Conservation (phyloP, 1,140 invertebrate genomes). For the Frieseomelitta varia region DNA sequence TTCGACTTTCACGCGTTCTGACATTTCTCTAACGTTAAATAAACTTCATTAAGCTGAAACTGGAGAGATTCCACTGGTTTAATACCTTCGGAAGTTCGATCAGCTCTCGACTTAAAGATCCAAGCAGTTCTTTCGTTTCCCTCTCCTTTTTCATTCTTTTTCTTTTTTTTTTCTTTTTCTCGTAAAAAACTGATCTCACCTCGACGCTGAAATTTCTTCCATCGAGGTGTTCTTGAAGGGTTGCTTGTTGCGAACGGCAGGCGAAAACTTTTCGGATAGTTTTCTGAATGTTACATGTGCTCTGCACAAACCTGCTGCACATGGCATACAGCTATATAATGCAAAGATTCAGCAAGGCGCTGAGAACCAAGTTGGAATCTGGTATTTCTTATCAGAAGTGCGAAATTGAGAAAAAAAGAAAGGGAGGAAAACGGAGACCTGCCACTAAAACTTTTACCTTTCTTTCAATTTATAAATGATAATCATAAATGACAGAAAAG, state of each 20-base stretch:
- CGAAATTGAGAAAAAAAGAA: neutral
- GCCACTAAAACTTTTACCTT: neutral
- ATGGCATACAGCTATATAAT: too few species aligned
- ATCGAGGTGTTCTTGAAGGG: neutral
- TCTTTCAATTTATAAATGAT: too few species aligned
- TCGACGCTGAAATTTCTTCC: neutral
- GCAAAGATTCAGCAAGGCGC: too few species aligned
- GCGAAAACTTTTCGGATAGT: neutral
- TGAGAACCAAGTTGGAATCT: neutral
- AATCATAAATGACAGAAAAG: too few species aligned
- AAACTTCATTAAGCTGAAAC: neutral
- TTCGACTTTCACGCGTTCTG: neutral
- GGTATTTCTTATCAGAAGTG: neutral
- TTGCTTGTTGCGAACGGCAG: neutral
- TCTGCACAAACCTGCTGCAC: neutral
- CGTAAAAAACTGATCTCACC: neutral
- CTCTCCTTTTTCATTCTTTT: too few species aligned
- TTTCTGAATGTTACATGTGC: neutral
- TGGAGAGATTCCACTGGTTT: neutral
- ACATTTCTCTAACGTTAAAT: neutral
- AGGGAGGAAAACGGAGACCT: neutral
- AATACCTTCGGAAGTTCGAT: neutral
- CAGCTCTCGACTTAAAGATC: neutral
- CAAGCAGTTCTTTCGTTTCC: neutral
- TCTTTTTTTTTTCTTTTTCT: too few species aligned